Evolutionary conservation across 1,140 invertebrate genomes (phyloP), one percentile per base, ranked within the genome.

Genomic region (Saccostrea cuccullata): DNA sequence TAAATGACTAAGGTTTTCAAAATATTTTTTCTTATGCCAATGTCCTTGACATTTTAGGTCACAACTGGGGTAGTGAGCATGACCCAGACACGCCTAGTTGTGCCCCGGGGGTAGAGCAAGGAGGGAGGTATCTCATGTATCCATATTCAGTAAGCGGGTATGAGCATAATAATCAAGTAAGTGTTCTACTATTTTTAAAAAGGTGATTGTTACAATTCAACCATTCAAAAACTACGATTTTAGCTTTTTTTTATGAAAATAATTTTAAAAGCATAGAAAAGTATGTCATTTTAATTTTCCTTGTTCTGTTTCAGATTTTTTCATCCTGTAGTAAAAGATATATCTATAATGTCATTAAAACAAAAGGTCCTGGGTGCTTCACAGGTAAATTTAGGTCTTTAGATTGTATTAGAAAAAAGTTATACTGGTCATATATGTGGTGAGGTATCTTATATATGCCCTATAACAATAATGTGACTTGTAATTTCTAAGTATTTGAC

Each of bases 31-130:
- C 17, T 8, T 6, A 47, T 47, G 47, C 1, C 6, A 9, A 47
- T 47, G 47, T 47, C 9, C 58, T 64, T 20, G 9, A 23, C 26
- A 56, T 77, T 91, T 23, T 98, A 96, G 98, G 98, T 56, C 98
- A 99, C 93, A 99, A 99, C 95, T 99, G 98, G 98, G 98, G 98
- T n/a, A 98, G 98, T 12, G 98, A 99, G 94, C 98, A 99, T 95
- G 98, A 98, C 96, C 98, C 98, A 11, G 98, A 99, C 94, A 97
- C 98, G 88, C 97, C 97, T 82, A 98, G 98, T 95, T 99, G 98
- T 94, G 98, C 98, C 93, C 98, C 98, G 94, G 97, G 92, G 97
- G 93, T 97, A 30, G 93, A 97, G 0, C 89, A 98, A 95, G 98
- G 98, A 23, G 98, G 98, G 64, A 98, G 98, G 87, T 99, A 98